phyloP scores from a whole-genome alignment of 2,113 vertebrate species.

The Anolis sagrei region DNA sequence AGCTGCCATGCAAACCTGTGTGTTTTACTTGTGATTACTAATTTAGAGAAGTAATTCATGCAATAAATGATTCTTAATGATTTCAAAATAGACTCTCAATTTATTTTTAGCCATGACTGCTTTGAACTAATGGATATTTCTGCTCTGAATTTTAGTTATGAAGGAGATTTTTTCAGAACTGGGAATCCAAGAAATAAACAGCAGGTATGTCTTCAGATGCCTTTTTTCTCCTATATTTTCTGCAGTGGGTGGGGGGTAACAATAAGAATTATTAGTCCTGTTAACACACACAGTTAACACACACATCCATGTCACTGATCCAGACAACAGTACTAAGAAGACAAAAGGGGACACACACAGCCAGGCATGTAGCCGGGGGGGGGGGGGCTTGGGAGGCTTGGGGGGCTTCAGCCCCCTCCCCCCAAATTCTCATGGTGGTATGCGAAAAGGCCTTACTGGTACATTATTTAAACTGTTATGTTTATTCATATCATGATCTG shows the following conservation, averaged over 20 bases:
- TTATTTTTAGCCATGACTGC: fast-evolving
- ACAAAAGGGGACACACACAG: no score
- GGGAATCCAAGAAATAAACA: slow-evolving; percentile 79
- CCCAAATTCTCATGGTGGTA: no score
- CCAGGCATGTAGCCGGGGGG: no score
- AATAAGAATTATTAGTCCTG: no score
- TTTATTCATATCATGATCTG: no score
- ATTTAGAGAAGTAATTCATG: background rate
- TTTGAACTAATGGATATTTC: background rate
- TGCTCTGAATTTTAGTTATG: slow-evolving; percentile 67
- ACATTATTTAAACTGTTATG: no score
- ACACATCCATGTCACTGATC: no score
- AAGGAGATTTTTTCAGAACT: slow-evolving; percentile 82
- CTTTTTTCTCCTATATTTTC: background rate
- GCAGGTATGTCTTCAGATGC: slow-evolving; percentile 68
- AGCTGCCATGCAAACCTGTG: background rate
- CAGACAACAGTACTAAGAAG: no score
- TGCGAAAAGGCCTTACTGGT: no score
- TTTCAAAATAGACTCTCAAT: fast-evolving
- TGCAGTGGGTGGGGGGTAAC: background rate
- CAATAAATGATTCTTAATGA: background rate
- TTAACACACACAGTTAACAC: no score
- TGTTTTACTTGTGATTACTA: background rate
- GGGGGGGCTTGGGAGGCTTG: no score
- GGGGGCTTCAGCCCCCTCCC: no score